Conservation (phyloP, 2,888 invertebrate species). For the Acleris laterana region DNA sequence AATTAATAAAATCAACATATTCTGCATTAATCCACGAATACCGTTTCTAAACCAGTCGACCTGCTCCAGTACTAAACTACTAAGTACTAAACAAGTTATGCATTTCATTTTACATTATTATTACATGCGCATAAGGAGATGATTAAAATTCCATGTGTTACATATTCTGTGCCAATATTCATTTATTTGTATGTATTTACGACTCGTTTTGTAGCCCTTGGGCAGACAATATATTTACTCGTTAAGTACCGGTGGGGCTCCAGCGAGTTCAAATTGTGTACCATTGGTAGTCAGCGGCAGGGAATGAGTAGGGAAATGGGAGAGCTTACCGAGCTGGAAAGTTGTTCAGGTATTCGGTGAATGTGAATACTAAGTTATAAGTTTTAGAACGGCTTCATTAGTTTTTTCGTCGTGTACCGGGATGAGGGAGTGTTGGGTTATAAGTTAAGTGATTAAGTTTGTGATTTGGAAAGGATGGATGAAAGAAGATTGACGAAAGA, state of each 20-base stretch:
- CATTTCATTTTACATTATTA: slow-evolving; percentile 33
- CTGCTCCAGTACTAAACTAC: background rate
- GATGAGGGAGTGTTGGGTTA: too few species aligned
- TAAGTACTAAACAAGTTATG: slow-evolving; percentile 19
- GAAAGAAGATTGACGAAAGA: too few species aligned
- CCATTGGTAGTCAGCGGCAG: too few species aligned
- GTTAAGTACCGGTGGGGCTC: too few species aligned
- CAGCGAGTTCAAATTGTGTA: too few species aligned
- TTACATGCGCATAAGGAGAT: slow-evolving; percentile 16
- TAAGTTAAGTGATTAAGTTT: too few species aligned
- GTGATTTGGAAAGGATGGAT: too few species aligned
- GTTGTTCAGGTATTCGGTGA: slow-evolving; percentile 3
- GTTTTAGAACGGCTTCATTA: slow-evolving; percentile 7
- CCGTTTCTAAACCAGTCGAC: slow-evolving; percentile 4
- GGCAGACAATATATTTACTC: too few species aligned
- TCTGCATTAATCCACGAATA: background rate
- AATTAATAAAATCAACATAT: slow-evolving; percentile 1
- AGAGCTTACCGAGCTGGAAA: slow-evolving; percentile 12
- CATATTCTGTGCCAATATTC: too few species aligned
- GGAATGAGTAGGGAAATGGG: slow-evolving; percentile 20
- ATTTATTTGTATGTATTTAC: too few species aligned
- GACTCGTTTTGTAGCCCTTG: too few species aligned
- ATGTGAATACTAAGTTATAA: slow-evolving; percentile 9
- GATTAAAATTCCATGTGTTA: slow-evolving; percentile 14
- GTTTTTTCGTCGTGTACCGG: background rate